Percentiles rank a stretch among this genome's conserved stretches.
These are phyloP conservation scores for Ophioninae sp. DNA, from an alignment of 2,888 invertebrate genomes.

Conservation along the genomic window DNA sequence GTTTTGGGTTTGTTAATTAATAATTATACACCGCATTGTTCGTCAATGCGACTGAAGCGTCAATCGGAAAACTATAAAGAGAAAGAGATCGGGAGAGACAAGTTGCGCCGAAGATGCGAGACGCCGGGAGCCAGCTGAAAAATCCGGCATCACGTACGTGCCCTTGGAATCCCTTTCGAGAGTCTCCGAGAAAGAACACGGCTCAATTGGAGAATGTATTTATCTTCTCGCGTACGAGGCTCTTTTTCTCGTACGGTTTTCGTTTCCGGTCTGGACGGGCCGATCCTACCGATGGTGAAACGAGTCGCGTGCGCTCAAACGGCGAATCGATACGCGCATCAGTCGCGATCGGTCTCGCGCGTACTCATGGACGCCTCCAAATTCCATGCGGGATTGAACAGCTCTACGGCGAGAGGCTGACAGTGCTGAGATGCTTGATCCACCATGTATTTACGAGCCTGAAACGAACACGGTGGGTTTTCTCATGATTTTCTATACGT, in stretches of 20 bases:
- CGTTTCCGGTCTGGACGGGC: conserved; percentile 9
- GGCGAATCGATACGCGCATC: background rate
- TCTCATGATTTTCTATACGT: background rate
- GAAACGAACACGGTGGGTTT: conserved; percentile 70
- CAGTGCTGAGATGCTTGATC: conserved; percentile 95
- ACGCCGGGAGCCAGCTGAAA: background rate
- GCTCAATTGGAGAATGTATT: background rate
- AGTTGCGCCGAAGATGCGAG: background rate
- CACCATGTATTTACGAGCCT: conserved; percentile 90
- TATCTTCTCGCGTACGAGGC: background rate
- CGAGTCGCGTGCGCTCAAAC: conserved; percentile 16
- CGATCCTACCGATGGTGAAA: background rate
- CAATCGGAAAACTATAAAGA: background rate
- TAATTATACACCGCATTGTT: conserved; percentile 20
- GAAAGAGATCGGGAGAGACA: background rate
- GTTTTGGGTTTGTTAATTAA: conserved; percentile 15
- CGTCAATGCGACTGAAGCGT: conserved; percentile 19
- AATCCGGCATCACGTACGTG: background rate
- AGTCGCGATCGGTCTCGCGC: background rate
- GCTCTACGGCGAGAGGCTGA: conserved; percentile 87
- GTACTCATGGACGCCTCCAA: conserved; percentile 37
- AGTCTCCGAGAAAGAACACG: background rate
- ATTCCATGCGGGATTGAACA: conserved; percentile 85
- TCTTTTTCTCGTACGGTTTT: background rate
- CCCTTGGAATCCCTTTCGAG: background rate